Evolutionary conservation across 2,888 invertebrate species (phyloP).

Genomic region (Polyploca ridens): DNA sequence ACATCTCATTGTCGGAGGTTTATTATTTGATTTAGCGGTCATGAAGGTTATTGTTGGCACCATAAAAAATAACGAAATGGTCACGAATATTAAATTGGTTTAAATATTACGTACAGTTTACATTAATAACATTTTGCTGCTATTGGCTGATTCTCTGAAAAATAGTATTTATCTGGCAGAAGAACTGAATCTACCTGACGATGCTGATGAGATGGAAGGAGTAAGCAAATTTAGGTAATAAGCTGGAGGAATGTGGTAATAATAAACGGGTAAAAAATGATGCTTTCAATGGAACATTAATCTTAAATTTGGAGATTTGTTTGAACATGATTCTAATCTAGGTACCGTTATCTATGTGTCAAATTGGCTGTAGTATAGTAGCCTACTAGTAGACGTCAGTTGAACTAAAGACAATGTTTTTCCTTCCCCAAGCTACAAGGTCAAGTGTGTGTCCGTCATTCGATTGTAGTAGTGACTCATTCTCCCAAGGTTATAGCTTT

Average conservation of each 20-base stretch:
- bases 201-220: not conserved
- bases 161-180: not conserved
- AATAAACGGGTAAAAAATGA: too few species aligned
- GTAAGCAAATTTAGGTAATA: too few species aligned
- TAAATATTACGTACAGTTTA: slow-evolving; percentile 3
- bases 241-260: too few species aligned
- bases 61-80: slow-evolving; percentile 8
- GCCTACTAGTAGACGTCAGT: too few species aligned
- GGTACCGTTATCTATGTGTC: too few species aligned
- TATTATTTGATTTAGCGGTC: slow-evolving; percentile 21
- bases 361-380: not conserved
- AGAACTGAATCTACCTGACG: not conserved
- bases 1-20: slow-evolving; percentile 16
- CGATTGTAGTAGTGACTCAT: not conserved
- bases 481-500: not conserved
- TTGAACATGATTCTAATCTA: too few species aligned
- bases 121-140: not conserved
- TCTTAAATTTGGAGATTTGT: too few species aligned
- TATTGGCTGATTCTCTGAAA: too few species aligned
- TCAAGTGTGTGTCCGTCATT: not conserved
- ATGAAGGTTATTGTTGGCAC: slow-evolving; percentile 15
- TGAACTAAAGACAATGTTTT: not conserved
- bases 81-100: slow-evolving; percentile 12
- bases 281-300: too few species aligned
- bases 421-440: not conserved